These are phyloP conservation scores for Catharus minimus DNA, from an alignment of 2,113 vertebrate species.

Conservation along the genomic window DNA sequence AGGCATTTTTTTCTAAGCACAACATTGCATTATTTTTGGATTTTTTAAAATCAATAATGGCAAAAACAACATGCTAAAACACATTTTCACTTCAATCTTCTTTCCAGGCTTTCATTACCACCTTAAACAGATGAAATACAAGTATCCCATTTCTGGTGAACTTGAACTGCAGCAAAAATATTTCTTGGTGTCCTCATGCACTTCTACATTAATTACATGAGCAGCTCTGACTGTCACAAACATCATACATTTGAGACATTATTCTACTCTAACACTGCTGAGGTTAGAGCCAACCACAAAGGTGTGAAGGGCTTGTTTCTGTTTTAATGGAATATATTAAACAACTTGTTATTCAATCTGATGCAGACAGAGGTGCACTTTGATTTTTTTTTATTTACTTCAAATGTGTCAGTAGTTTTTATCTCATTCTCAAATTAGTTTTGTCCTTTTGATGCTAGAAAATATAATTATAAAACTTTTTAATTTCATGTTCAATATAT, in stretches of 20 bases:
- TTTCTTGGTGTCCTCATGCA: background rate
- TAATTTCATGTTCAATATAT: background rate
- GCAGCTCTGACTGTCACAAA: background rate
- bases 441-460: background rate
- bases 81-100: background rate
- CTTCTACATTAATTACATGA: background rate
- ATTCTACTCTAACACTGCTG: background rate
- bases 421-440: background rate
- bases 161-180: background rate
- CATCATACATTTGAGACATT: background rate
- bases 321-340: slow-evolving; percentile 45
- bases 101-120: background rate
- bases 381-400: slow-evolving; percentile 1
- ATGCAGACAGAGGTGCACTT: background rate
- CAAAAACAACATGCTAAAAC: background rate
- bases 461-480: slow-evolving; percentile 10
- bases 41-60: background rate
- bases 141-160: background rate
- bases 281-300: background rate
- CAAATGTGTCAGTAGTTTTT: background rate
- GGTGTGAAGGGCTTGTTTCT: slow-evolving; percentile 19
- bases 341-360: background rate
- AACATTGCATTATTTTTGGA: background rate
- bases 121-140: background rate
- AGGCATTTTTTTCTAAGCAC: background rate